phyloP scores from a whole-genome alignment of 2,888 invertebrate species.

The Limnephilus marmoratus region DNA sequence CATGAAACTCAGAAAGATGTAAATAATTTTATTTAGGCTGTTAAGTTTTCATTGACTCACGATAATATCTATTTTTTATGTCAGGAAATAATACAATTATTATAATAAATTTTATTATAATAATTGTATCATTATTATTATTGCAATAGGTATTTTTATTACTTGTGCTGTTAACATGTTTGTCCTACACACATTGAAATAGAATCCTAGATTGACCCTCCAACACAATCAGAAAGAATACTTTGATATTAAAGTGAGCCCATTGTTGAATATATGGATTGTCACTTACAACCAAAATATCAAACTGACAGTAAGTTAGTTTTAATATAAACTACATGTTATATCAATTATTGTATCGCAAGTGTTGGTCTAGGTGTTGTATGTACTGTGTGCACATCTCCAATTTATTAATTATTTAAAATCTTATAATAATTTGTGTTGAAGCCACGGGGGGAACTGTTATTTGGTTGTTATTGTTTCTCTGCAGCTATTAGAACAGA shows the following conservation, averaged over 20 bases:
- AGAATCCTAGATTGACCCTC: background rate
- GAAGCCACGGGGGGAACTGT: background rate
- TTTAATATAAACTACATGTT: too few species aligned
- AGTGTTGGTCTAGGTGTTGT: background rate
- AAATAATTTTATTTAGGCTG: constrained; percentile 26
- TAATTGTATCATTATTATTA: too few species aligned
- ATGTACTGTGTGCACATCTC: background rate
- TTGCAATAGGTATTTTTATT: background rate
- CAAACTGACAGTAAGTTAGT: too few species aligned
- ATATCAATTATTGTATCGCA: too few species aligned
- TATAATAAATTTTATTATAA: too few species aligned
- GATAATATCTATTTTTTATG: constrained; percentile 4
- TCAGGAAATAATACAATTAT: background rate
- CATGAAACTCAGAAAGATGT: constrained; percentile 37
- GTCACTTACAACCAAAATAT: too few species aligned
- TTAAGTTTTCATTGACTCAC: constrained; percentile 11
- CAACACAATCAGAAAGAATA: background rate
- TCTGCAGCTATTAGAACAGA: background rate
- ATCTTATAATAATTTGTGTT: background rate
- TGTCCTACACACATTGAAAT: background rate
- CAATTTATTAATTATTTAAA: background rate
- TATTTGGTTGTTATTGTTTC: background rate
- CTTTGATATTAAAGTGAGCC: background rate
- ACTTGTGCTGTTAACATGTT: background rate
- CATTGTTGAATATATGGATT: background rate